Base-by-base conservation (phyloP, 2,797 vertebrate species). In the Squalus acanthias region DNA sequence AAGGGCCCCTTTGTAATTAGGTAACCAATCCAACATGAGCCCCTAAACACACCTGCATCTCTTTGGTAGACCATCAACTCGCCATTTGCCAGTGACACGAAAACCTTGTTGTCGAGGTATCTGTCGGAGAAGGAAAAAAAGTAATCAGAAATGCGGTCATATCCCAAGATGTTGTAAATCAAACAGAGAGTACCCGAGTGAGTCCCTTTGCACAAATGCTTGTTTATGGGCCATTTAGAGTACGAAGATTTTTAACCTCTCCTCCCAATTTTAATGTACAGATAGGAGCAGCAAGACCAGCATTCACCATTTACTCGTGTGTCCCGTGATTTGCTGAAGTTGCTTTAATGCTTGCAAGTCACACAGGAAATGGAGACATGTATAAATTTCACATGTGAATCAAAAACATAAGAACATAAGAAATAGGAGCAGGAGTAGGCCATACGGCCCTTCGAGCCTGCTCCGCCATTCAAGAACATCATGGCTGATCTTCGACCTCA, bases 21-120 rank as follows among this genome's bases (percentile, higher is more conserved):
- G 0, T 33, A 29, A 74, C 17, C 33, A 26, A 76, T 53, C 60
- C 26, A 5, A 15, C 26, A 63, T 76, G 22, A 26, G 20, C 50
- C n/a, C 26, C 93, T 79, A 72, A 3, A n/a, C 97, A 97, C 97
- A 99, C 99, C 99, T 98, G 99, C 98, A 97, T 99, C 99, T 97
- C 99, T 98, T 97, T 99, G 99, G 97, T 99, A 99, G 13, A 98
- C 98, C 0, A 99, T 98, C 4, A 99, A 98, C 70, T 99, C 99
- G 91, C 99, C 99, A 0, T 99, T 99, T 96, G 99, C 99, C 97
- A 99, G 97, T 0, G 99, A 99, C 96, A 99, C 99, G 96, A 99
- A 99, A 89, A 99, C 99, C 97, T 99, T 99, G 97, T 99, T 99
- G 97, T 99, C 99, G 95, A 99, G 98, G 97, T 99, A 99, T 97